Base-by-base conservation (phyloP, 2,888 invertebrate genomes). In the Drosophila histrio region DNA sequence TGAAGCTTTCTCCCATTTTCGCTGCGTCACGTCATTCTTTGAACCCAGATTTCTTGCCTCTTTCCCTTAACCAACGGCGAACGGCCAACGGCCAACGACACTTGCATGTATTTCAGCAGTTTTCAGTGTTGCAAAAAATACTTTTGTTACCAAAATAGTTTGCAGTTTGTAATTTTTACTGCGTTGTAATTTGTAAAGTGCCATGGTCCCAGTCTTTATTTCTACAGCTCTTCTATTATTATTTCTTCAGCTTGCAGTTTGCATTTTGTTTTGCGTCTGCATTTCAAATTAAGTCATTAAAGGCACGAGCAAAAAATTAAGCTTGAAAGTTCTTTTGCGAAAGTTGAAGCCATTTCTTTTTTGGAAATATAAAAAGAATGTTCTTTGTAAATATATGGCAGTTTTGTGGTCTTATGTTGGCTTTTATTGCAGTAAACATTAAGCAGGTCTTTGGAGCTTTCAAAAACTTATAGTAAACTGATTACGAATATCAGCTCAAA, bases 141-240 rank as follows among this genome's bases (percentile, higher is more conserved):
- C 77, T 79, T 68, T 79, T 65, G 62, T 53, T 78, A 50, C 56
- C 56, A 52, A 69, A 75, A 64, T 53, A 73, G 77, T 83, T 79
- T 69, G 65, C 66, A 83, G 86, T 74, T 88, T 77, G 77, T 82
- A 83, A 74, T 88, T 83, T 88, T 75, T 79, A 77, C 79, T 68
- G 79, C 63, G 52, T 50, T 79, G 86, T 82, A 85, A 87, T 87
- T 87, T 79, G 82, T 81, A 60, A 78, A 85, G 76, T 87, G 79
- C 82, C 64, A 62, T 24, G 52, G 38, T n/a, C 26, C 28, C 39
- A 52, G 32, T 59, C 60, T 50, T n/a, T 21, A 13, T 44, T 58
- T 44, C n/a, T 36, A 17, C 19, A 34, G n/a, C 24, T 19, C 38
- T 22, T 41, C 32, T 39, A 38, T 44, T 43, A 11, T 53, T 50